Percentiles rank a stretch among this genome's conserved stretches.
Evolutionary conservation across 2,888 invertebrate species (phyloP).

Genomic region (Lymantria dispar): DNA sequence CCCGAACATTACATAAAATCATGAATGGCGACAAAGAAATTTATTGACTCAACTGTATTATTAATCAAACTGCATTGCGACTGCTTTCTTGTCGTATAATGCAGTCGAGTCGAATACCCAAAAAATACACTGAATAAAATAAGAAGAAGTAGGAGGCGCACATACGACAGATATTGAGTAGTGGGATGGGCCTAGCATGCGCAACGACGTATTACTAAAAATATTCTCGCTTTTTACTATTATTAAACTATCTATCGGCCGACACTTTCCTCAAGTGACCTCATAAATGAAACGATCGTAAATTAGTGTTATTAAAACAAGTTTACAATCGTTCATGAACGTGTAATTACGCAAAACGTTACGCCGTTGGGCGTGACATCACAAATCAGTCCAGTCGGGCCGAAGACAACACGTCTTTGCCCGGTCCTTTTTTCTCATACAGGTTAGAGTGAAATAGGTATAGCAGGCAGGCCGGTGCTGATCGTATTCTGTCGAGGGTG

Average conservation of each 20-base stretch:
- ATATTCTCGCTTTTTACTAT: constrained; percentile 48
- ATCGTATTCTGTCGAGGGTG: constrained; percentile 84
- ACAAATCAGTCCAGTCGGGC: constrained; percentile 77
- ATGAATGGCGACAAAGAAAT: constrained; percentile 24
- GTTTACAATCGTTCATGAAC: constrained; percentile 72
- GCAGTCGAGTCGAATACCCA: constrained; percentile 66
- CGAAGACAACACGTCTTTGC: constrained; percentile 71
- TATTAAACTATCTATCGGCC: constrained; percentile 63
- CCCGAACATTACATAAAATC: not conserved
- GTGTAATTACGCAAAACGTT: constrained; percentile 81
- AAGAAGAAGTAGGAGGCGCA: constrained; percentile 80
- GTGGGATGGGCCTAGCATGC: constrained; percentile 81
- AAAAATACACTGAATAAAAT: constrained; percentile 76
- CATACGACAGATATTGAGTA: constrained; percentile 81
- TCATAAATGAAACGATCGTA: constrained; percentile 65
- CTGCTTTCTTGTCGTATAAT: constrained; percentile 58
- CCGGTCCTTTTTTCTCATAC: constrained; percentile 48
- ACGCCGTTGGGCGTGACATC: constrained; percentile 83
- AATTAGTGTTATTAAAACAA: constrained; percentile 78
- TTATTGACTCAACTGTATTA: constrained; percentile 50
- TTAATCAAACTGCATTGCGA: constrained; percentile 79
- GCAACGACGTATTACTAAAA: constrained; percentile 69
- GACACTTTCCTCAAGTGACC: constrained; percentile 70
- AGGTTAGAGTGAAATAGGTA: constrained; percentile 44
- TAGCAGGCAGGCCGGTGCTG: constrained; percentile 65